phyloP scores from a whole-genome alignment of 1,140 invertebrate genomes.

The Magallana ariakensis region DNA sequence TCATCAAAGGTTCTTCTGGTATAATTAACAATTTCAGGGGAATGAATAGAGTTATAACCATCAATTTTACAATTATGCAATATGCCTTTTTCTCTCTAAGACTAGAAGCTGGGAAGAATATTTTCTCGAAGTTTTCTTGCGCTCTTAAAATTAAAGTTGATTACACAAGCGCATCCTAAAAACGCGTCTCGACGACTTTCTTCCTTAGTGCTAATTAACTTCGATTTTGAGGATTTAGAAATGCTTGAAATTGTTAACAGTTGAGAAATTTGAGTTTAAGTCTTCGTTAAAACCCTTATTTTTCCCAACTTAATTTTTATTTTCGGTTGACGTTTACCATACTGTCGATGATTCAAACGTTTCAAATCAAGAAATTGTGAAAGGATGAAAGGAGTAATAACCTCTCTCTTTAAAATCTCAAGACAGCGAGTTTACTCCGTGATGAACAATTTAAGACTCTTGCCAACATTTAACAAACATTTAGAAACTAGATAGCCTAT shows the following conservation, averaged over 20 bases:
- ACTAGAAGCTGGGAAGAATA: neutral
- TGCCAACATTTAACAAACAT: neutral
- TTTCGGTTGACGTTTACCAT: neutral
- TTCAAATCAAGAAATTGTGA: neutral
- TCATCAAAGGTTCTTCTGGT: neutral
- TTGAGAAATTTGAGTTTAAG: neutral
- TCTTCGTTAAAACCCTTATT: neutral
- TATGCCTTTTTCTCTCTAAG: neutral
- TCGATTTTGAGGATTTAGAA: neutral
- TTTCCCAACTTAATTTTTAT: neutral
- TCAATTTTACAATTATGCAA: constrained; percentile 3
- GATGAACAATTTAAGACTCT: neutral
- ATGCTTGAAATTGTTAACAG: constrained; percentile 16
- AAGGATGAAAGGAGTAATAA: neutral
- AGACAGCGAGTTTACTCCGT: neutral
- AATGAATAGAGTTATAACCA: neutral
- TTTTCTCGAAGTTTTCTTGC: neutral
- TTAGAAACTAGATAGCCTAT: neutral
- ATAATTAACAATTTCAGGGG: neutral
- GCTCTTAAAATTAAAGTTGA: neutral
- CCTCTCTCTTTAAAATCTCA: neutral
- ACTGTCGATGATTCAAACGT: neutral
- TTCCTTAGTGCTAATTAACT: neutral
- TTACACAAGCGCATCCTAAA: neutral
- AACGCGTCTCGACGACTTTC: neutral